These are phyloP conservation scores for Gymnosoma rotundatum DNA, from an alignment of 2,888 invertebrate genomes.

Conservation along the genomic window DNA sequence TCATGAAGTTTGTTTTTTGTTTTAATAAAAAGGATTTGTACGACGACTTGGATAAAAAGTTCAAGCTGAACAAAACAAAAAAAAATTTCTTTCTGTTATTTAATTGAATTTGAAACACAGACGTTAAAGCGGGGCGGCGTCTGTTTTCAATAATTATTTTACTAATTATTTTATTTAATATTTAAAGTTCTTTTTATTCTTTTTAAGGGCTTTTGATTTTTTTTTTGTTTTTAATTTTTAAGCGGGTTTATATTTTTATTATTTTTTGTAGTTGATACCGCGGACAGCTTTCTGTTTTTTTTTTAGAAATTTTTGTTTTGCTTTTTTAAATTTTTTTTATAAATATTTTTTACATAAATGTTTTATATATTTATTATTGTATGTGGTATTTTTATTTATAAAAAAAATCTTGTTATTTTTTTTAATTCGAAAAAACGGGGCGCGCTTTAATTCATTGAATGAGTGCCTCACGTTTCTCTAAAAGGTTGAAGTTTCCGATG, in stretches of 20 bases:
- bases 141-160: constrained; percentile 6
- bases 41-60: constrained; percentile 48
- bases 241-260: constrained; percentile 33
- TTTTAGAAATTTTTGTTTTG: constrained; percentile 70
- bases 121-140: not conserved
- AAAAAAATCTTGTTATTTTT: constrained; percentile 47
- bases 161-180: constrained; percentile 8
- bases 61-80: constrained; percentile 46
- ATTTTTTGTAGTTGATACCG: constrained; percentile 57
- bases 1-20: constrained; percentile 81
- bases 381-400: constrained; percentile 63
- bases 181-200: constrained; percentile 26
- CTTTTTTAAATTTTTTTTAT: constrained; percentile 66
- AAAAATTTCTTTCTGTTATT: not conserved
- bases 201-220: constrained; percentile 23
- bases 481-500: constrained; percentile 98
- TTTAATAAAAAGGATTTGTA: constrained; percentile 55
- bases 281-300: constrained; percentile 42
- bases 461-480: constrained; percentile 94
- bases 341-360: constrained; percentile 66
- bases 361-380: constrained; percentile 60
- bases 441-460: constrained; percentile 55
- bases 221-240: constrained; percentile 24
- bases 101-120: not conserved
- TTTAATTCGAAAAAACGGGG: constrained; percentile 63